These are phyloP conservation scores for Eumeta japonica DNA, from an alignment of 1,140 invertebrate genomes.

Conservation along the genomic window DNA sequence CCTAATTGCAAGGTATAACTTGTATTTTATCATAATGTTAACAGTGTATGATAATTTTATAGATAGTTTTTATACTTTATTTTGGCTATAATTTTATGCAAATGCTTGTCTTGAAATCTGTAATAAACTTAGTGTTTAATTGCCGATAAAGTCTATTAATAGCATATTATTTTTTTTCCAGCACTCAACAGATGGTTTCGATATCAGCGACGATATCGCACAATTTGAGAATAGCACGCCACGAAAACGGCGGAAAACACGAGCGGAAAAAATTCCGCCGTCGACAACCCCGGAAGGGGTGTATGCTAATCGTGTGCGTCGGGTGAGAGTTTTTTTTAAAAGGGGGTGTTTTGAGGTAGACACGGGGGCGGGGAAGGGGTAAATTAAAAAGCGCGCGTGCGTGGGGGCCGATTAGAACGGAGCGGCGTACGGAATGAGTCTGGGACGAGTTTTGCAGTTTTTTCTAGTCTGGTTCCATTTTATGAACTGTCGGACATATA, in stretches of 20 bases:
- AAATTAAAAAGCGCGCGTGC: constrained; percentile 56
- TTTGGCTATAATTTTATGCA: too few species aligned
- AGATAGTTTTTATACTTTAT: too few species aligned
- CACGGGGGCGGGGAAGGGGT: constrained; percentile 38
- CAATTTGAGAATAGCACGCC: constrained; percentile 19
- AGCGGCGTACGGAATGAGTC: constrained; percentile 44
- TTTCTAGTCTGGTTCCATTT: constrained; percentile 49
- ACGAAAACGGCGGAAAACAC: constrained; percentile 41
- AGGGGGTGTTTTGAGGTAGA: constrained; percentile 16
- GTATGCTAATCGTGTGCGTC: constrained; percentile 53
- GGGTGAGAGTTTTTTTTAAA: constrained; percentile 48
- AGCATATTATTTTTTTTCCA: too few species aligned
- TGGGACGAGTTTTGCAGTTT: constrained; percentile 46
- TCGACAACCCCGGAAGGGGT: constrained; percentile 46
- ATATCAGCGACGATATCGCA: too few species aligned
- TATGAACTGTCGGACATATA: too few species aligned
- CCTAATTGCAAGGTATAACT: too few species aligned
- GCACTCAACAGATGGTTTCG: too few species aligned
- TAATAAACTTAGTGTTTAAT: too few species aligned
- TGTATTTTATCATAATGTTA: too few species aligned
- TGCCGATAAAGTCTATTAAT: too few species aligned
- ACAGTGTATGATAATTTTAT: too few species aligned
- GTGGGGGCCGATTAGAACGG: constrained; percentile 53
- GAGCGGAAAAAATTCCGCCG: constrained; percentile 44
- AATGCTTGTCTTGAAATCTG: too few species aligned